Percentiles rank a stretch among this genome's conserved stretches.
Conservation (phyloP, 2,888 invertebrate genomes). For the Aleiodes testaceus region DNA sequence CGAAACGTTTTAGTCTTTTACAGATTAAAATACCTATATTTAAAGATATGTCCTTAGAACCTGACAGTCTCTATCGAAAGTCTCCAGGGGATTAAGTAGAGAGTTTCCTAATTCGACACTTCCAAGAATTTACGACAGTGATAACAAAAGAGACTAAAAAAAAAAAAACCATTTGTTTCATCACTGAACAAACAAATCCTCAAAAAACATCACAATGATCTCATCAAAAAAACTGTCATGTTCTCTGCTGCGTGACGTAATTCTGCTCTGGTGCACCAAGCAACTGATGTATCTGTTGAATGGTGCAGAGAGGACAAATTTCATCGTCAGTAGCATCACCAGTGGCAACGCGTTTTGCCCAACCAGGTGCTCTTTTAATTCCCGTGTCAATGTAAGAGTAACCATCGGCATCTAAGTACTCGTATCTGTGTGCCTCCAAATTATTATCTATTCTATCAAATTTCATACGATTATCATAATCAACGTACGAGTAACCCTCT, state of each 20-base stretch:
- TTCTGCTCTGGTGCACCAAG: slow-evolving; percentile 64
- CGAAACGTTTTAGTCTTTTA: neutral
- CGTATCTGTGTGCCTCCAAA: slow-evolving; percentile 33
- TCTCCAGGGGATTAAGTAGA: neutral
- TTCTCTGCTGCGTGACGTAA: slow-evolving; percentile 57
- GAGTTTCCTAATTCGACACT: neutral
- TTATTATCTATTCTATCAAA: slow-evolving; percentile 29
- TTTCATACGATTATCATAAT: slow-evolving; percentile 55
- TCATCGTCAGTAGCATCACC: slow-evolving; percentile 61
- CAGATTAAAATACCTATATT: slow-evolving; percentile 3
- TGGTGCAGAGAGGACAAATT: slow-evolving; percentile 67
- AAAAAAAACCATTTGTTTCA: neutral
- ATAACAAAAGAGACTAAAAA: too few species aligned
- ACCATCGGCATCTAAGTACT: slow-evolving; percentile 62
- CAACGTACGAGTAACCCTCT: slow-evolving; percentile 66
- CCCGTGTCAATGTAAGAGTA: slow-evolving; percentile 62
- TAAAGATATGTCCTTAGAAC: slow-evolving; percentile 17
- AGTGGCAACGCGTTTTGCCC: slow-evolving; percentile 55
- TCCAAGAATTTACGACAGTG: too few species aligned
- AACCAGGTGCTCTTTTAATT: slow-evolving; percentile 56
- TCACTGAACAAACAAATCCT: neutral
- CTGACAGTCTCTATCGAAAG: slow-evolving; percentile 10
- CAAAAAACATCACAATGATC: neutral
- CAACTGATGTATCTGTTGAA: slow-evolving; percentile 67
- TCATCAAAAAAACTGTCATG: slow-evolving; percentile 52